Evolutionary conservation across 2,797 vertebrate species (phyloP), one percentile per base, ranked within the genome.

Genomic region (Tachyglossus aculeatus): DNA sequence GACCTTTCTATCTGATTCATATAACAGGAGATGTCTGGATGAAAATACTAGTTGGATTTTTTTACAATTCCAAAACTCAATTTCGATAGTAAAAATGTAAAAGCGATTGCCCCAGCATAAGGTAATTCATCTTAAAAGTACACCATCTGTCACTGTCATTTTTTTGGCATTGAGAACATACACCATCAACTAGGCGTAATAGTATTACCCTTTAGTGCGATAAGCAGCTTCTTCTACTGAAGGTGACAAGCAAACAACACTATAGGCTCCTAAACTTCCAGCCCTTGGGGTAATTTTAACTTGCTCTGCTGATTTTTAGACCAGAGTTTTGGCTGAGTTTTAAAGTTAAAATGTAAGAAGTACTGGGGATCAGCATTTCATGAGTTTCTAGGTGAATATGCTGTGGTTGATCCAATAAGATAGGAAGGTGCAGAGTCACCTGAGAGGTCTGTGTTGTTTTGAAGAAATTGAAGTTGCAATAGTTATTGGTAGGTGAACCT

Each of bases 11-110:
- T 70, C 67, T 71, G 50, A 75, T 80, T 68, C 56, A 40, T 67
- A 10, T 57, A 72, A 67, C 60, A 32, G 27, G 31, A 71, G 61
- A 44, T 68, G 77, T 60, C 58, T 50, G 43, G 24, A 45, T 69
- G 67, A 60, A 52, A 73, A 69, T 80, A 72, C 44, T 67, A 56
- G 55, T 60, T 74, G 77, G 44, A 60, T 64, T 60, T 32, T 24
- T 77, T 64, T 66, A 78, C 69, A 84, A 62, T 60, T 51, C 41
- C 74, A 31, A 61, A 81, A 80, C 70, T 71, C 67, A 77, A 65
- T 82, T 88, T 86, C 48, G 65, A 79, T 81, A 80, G 68, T 66
- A 65, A 80, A 67, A 50, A n/a, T 40, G 37, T 70, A 86, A 47
- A 13, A 37, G 65, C 52, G 78, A 50, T 66, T 74, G 66, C 62